A percentile compares a stretch with the other conserved stretches of the same genome.
Evolutionary conservation across 2,113 vertebrate species (phyloP).

Genomic region (Dissostichus mawsoni): DNA sequence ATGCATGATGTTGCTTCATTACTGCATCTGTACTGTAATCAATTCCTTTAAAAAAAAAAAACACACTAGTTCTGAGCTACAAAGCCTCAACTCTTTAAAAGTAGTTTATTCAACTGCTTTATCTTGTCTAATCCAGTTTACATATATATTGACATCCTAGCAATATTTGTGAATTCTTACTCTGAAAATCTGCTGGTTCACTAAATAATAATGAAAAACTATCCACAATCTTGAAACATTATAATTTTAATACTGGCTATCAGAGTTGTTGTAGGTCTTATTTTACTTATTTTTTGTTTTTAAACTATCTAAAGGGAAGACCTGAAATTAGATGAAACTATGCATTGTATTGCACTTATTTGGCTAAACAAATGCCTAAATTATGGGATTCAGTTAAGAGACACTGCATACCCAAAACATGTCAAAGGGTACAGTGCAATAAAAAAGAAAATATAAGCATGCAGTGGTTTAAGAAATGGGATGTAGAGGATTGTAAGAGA

Average conservation of each 20-base stretch:
- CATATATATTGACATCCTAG: slow-evolving; percentile 51
- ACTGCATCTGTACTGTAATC: slow-evolving; percentile 53
- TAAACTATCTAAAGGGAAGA: slow-evolving; percentile 19
- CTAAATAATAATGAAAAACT: slow-evolving; percentile 38
- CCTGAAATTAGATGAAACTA: slow-evolving; percentile 22
- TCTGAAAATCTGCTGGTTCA: slow-evolving; percentile 48
- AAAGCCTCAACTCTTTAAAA: slow-evolving; percentile 37
- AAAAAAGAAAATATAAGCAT: slow-evolving; percentile 21
- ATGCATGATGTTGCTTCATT: slow-evolving; percentile 73
- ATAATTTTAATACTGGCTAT: neutral
- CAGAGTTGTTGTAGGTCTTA: slow-evolving; percentile 20
- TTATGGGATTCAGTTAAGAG: neutral
- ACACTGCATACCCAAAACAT: slow-evolving; percentile 13
- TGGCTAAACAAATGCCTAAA: neutral
- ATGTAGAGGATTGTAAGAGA: slow-evolving; percentile 15
- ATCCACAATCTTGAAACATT: slow-evolving; percentile 27
- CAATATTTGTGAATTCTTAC: slow-evolving; percentile 57
- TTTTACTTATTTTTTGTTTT: slow-evolving; percentile 25
- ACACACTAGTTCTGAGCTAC: slow-evolving; percentile 25
- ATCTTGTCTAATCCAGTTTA: slow-evolving; percentile 53
- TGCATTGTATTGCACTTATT: slow-evolving; percentile 41
- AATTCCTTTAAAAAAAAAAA: slow-evolving; percentile 24
- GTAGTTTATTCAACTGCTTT: slow-evolving; percentile 54
- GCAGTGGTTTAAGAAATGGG: slow-evolving; percentile 3
- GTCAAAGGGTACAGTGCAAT: neutral